These are phyloP conservation scores for Bursaphelenchus okinawaensis DNA, from an alignment of 2,888 invertebrate species.

Conservation along the genomic window DNA sequence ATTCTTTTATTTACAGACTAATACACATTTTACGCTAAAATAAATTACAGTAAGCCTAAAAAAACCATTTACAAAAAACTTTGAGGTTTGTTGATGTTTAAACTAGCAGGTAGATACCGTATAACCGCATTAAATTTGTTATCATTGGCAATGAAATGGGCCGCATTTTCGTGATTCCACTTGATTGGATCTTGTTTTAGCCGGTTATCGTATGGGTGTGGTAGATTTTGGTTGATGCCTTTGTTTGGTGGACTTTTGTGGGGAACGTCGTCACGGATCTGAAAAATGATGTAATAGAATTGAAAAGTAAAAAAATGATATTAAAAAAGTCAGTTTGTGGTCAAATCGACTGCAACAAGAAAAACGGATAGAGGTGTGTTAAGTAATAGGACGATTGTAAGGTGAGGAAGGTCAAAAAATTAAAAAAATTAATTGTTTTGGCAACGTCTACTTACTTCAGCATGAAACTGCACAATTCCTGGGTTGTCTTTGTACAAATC, in stretches of 20 bases:
- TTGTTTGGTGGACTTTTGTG: slow-evolving; percentile 50
- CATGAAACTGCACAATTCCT: slow-evolving; percentile 51
- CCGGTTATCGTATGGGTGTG: slow-evolving; percentile 33
- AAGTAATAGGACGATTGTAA: slow-evolving; percentile 23
- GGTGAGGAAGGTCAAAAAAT: background rate
- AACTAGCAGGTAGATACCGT: slow-evolving; percentile 38
- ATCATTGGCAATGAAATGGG: slow-evolving; percentile 30
- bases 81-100: slow-evolving; percentile 11
- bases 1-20: no score
- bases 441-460: slow-evolving; percentile 31
- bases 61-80: background rate
- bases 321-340: no score
- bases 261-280: slow-evolving; percentile 45
- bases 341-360: no score
- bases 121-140: slow-evolving; percentile 27
- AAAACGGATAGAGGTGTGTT: no score
- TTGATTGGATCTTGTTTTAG: slow-evolving; percentile 33
- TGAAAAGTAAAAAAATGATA: no score
- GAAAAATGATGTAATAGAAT: slow-evolving; percentile 12
- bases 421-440: background rate
- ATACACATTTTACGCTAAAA: no score
- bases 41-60: no score
- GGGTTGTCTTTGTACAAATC: slow-evolving; percentile 50
- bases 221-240: slow-evolving; percentile 45
- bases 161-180: slow-evolving; percentile 37